Conservation (phyloP, 2,888 invertebrate genomes). For the Lasioglossum leucozonium region DNA sequence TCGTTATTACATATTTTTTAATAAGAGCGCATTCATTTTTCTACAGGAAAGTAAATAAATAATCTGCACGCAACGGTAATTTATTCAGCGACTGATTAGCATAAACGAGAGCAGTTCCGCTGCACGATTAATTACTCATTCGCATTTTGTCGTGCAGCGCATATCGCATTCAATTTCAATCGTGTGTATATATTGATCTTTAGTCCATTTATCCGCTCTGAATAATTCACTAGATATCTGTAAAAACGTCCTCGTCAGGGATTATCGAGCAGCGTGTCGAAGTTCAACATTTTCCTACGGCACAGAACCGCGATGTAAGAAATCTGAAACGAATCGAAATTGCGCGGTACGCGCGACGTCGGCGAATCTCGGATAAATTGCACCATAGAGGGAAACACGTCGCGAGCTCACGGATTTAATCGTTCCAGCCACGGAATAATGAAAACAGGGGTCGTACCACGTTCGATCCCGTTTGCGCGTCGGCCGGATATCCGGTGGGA, state of each 20-base stretch:
- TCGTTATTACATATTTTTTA: background rate
- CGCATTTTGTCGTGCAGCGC: too few relatives aligned
- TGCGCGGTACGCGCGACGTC: background rate
- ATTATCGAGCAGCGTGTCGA: too few relatives aligned
- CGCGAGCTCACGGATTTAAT: background rate
- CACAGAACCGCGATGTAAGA: background rate
- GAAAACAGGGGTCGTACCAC: background rate
- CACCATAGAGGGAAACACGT: background rate
- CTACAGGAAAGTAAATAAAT: background rate
- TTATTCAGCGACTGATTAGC: background rate
- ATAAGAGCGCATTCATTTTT: background rate
- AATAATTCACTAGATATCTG: too few relatives aligned
- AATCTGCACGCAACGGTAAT: background rate
- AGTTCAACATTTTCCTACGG: too few relatives aligned
- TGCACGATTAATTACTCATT: too few relatives aligned
- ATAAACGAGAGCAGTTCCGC: background rate
- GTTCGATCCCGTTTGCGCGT: background rate
- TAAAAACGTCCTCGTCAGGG: too few relatives aligned
- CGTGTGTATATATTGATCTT: too few relatives aligned
- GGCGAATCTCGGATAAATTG: background rate
- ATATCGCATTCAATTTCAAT: too few relatives aligned
- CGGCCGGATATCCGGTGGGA: background rate
- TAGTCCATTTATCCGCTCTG: too few relatives aligned
- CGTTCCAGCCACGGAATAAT: background rate
- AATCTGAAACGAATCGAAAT: background rate